Evolutionary conservation across 2,113 vertebrate species (phyloP).

Genomic region (Blennius ocellaris): DNA sequence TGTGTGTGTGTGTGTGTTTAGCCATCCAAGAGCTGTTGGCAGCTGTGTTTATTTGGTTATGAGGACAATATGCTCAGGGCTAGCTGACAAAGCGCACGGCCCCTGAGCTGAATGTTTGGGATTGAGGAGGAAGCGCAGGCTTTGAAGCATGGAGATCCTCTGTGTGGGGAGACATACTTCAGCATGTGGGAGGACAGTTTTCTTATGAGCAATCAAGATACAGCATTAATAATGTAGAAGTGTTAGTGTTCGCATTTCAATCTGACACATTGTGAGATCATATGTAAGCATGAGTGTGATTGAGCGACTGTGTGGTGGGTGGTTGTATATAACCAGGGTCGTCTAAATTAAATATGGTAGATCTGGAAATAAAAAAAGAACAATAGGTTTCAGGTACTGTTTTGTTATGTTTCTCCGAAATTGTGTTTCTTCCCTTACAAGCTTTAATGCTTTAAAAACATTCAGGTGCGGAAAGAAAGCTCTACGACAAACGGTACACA

Average conservation of each 20-base stretch:
- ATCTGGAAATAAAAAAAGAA: background rate
- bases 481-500: too few species aligned
- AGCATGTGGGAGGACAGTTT: constrained; percentile 58
- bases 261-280: background rate
- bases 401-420: too few species aligned
- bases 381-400: too few species aligned
- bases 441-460: too few species aligned
- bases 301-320: constrained; percentile 13
- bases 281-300: constrained; percentile 2
- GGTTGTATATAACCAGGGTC: constrained; percentile 15
- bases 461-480: too few species aligned
- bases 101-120: constrained; percentile 70
- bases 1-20: constrained; percentile 33
- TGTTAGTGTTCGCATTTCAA: background rate
- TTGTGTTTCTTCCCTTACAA: too few species aligned
- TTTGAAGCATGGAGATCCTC: constrained; percentile 61
- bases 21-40: constrained; percentile 57
- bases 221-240: constrained; percentile 30
- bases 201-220: constrained; percentile 37
- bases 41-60: constrained; percentile 77
- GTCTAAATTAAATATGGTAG: constrained; percentile 28
- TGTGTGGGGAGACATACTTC: constrained; percentile 54
- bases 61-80: constrained; percentile 69
- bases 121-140: constrained; percentile 54
- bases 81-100: constrained; percentile 48